Evolutionary conservation across 2,797 vertebrate genomes (phyloP).

Genomic region (Myotis findleyi): DNA sequence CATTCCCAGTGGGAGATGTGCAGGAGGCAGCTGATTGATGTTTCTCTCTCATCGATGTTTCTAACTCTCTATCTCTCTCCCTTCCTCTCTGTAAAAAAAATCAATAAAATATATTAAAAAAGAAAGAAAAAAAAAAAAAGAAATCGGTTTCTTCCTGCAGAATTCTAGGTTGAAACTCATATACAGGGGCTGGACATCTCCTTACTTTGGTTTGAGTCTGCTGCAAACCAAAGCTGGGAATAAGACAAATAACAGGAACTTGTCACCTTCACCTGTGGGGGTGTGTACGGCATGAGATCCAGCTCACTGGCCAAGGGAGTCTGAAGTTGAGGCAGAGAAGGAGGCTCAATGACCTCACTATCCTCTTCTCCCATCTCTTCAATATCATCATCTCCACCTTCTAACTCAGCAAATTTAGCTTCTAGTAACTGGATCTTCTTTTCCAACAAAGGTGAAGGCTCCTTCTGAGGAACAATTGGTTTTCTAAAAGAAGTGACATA

Average conservation of each 20-base stretch:
- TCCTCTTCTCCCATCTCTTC: constrained; percentile 98
- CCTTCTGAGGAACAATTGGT: constrained; percentile 98
- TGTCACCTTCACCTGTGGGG: constrained; percentile 92
- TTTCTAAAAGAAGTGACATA: constrained; percentile 89
- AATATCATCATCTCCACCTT: constrained; percentile 94
- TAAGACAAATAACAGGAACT: constrained; percentile 51
- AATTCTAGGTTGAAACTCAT: constrained; percentile 43
- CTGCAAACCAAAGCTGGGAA: constrained; percentile 54
- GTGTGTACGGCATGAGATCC: constrained; percentile 96
- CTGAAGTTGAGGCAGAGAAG: constrained; percentile 94
- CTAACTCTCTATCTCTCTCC: too few relatives aligned
- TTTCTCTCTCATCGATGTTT: too few relatives aligned
- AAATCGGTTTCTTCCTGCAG: neutral
- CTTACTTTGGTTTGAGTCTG: constrained; percentile 23
- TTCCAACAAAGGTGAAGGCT: constrained; percentile 97
- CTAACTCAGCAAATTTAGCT: constrained; percentile 98
- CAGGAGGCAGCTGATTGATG: too few relatives aligned
- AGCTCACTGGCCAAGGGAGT: constrained; percentile 93
- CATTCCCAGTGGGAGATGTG: too few relatives aligned
- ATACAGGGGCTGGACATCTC: neutral
- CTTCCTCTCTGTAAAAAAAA: too few relatives aligned
- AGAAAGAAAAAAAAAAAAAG: neutral
- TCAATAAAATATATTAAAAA: too few relatives aligned
- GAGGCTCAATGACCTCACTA: constrained; percentile 93
- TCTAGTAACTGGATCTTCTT: constrained; percentile 98